These are phyloP conservation scores for Ptychoptera contaminata DNA, from an alignment of 2,888 invertebrate species.

Conservation along the genomic window DNA sequence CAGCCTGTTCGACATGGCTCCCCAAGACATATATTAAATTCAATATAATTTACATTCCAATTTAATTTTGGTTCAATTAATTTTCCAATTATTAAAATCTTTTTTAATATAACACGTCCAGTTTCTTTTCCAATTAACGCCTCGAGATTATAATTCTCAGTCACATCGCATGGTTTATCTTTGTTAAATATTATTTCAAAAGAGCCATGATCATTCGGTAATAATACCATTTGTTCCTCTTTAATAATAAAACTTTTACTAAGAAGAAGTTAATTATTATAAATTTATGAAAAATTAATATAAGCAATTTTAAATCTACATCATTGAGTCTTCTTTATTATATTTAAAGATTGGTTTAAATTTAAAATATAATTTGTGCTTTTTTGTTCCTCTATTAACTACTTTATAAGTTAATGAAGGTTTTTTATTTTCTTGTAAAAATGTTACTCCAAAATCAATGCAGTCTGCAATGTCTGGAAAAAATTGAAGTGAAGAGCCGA, in stretches of 20 bases:
- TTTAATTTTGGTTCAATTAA: neutral
- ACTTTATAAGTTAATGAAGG: constrained; percentile 14
- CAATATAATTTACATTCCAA: neutral
- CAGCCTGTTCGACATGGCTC: neutral
- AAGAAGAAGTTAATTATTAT: too few relatives aligned
- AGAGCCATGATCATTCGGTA: neutral
- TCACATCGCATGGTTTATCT: neutral
- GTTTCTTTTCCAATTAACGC: neutral
- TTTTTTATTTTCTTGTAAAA: constrained; percentile 14
- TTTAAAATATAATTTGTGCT: constrained; percentile 18
- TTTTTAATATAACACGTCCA: neutral
- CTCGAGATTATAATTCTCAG: neutral
- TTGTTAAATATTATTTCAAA: neutral
- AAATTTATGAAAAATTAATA: too few relatives aligned
- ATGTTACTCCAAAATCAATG: constrained; percentile 16
- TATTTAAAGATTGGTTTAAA: too few relatives aligned
- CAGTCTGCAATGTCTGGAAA: constrained; percentile 17
- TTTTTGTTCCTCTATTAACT: constrained; percentile 17
- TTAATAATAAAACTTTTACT: too few relatives aligned
- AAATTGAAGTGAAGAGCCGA: constrained; percentile 15
- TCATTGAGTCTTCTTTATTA: too few relatives aligned
- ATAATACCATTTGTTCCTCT: neutral
- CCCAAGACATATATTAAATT: neutral
- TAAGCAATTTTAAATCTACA: too few relatives aligned
- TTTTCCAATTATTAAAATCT: neutral